Evolutionary conservation across 2,888 invertebrate species (phyloP).

Genomic region (Reticulitermes lucifugus): DNA sequence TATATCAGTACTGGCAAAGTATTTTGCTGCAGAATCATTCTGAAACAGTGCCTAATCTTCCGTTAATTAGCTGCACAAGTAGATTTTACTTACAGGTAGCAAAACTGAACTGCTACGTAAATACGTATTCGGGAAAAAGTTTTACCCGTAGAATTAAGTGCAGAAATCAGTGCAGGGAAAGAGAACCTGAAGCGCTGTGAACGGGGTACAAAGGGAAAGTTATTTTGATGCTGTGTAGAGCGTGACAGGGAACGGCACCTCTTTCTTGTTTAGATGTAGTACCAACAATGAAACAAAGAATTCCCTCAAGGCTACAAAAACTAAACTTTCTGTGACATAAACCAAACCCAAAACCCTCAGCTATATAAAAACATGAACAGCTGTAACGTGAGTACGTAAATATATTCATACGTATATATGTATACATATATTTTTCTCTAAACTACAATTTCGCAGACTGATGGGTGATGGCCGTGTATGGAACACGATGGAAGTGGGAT

Average conservation of each 20-base stretch:
- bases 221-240: not conserved
- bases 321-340: not conserved
- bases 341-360: not conserved
- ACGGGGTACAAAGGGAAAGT: not conserved
- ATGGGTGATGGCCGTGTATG: not conserved
- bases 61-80: too few species aligned
- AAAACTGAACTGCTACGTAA: too few species aligned
- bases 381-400: not conserved
- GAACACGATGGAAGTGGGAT: not conserved
- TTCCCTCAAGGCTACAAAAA: not conserved
- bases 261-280: not conserved
- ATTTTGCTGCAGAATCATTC: too few species aligned
- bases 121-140: too few species aligned
- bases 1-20: too few species aligned
- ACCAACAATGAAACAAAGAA: not conserved
- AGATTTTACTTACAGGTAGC: too few species aligned
- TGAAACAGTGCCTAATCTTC: too few species aligned
- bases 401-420: not conserved
- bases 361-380: not conserved
- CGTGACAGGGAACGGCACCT: not conserved
- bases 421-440: not conserved
- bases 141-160: too few species aligned
- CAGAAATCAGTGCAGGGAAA: too few species aligned
- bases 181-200: not conserved
- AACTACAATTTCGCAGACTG: not conserved